Conservation (phyloP, 2,888 invertebrate genomes). For the Schizaphis graminum region DNA sequence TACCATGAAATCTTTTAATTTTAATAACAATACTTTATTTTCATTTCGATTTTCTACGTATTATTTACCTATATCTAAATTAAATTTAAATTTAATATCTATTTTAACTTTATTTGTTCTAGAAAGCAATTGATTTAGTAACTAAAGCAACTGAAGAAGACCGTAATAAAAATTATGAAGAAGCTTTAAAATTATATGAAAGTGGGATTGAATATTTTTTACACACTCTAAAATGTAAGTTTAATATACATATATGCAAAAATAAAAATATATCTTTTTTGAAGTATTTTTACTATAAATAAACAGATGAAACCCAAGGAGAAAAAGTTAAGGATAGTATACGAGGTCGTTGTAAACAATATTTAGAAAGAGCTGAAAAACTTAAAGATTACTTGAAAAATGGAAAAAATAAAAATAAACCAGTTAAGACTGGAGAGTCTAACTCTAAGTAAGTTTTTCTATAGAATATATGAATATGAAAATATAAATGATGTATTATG, state of each 20-base stretch:
- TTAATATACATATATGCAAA: background rate
- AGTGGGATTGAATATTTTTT: slow-evolving; percentile 98
- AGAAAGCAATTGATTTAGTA: slow-evolving; percentile 99
- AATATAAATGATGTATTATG: slow-evolving; percentile 39
- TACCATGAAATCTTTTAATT: background rate
- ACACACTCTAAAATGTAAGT: slow-evolving; percentile 95
- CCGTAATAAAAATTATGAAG: slow-evolving; percentile 96
- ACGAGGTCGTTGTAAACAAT: slow-evolving; percentile 92
- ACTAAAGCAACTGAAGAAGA: slow-evolving; percentile 99
- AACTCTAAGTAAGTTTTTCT: slow-evolving; percentile 75
- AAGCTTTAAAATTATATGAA: slow-evolving; percentile 94
- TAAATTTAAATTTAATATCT: background rate
- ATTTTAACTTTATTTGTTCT: slow-evolving; percentile 68
- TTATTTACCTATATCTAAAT: too few relatives aligned
- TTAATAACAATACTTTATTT: background rate
- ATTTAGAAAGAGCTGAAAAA: slow-evolving; percentile 97
- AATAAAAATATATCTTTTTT: background rate
- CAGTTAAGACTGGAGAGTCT: slow-evolving; percentile 89
- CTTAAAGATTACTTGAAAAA: slow-evolving; percentile 92
- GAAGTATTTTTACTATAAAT: slow-evolving; percentile 50
- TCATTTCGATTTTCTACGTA: background rate
- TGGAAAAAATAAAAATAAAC: slow-evolving; percentile 81
- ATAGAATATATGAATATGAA: background rate
- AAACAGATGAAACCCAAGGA: slow-evolving; percentile 92
- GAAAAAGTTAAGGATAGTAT: slow-evolving; percentile 98